Evolutionary conservation across 2,113 vertebrate genomes (phyloP).

Genomic region (Galemys pyrenaicus): DNA sequence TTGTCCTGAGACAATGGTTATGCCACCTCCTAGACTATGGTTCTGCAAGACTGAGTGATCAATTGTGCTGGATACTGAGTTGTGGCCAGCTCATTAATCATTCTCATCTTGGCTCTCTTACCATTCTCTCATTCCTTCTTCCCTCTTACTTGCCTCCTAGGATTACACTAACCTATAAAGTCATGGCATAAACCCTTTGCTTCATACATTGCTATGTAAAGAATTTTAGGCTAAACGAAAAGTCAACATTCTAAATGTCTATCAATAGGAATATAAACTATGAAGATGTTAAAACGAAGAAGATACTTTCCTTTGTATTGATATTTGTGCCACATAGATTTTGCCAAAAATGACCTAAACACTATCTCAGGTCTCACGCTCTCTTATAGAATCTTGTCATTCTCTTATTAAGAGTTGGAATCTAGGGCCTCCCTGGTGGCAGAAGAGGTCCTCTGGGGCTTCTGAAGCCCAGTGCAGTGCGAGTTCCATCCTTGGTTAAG

Average conservation of each 20-base stretch:
- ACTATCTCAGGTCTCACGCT: not conserved
- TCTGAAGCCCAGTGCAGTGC: too few species aligned
- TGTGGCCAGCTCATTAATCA: not conserved
- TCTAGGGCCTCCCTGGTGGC: too few species aligned
- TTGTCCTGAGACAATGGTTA: constrained; percentile 38
- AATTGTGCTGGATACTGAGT: not conserved
- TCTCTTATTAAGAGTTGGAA: not conserved
- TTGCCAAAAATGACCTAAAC: not conserved
- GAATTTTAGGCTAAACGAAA: not conserved
- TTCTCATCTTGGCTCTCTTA: not conserved
- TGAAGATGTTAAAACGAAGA: not conserved
- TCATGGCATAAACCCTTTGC: not conserved
- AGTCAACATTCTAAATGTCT: not conserved
- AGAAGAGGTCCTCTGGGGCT: too few species aligned
- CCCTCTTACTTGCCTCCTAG: not conserved
- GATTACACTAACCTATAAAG: not conserved
- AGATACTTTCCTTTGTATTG: not conserved
- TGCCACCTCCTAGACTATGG: not conserved
- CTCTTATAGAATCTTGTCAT: not conserved
- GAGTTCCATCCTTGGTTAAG: too few species aligned
- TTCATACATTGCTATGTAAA: not conserved
- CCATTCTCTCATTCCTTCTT: not conserved
- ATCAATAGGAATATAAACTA: not conserved
- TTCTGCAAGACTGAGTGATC: constrained; percentile 9
- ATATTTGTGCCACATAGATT: not conserved